phyloP scores from a whole-genome alignment of 2,113 vertebrate species.

The Malurus melanocephalus region DNA sequence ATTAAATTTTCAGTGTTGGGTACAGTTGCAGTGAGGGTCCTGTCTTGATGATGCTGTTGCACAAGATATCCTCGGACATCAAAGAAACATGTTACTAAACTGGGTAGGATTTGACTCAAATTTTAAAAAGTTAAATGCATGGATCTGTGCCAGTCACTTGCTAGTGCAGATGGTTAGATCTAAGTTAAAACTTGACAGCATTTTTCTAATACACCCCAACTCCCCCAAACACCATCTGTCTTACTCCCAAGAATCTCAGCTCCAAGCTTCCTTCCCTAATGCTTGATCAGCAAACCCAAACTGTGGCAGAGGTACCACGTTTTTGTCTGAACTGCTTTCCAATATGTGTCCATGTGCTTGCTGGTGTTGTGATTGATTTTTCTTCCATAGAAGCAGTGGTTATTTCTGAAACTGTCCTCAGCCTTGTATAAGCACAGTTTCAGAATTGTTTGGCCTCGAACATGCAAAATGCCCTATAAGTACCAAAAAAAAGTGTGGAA shows the following conservation, averaged over 20 bases:
- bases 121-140: slow-evolving; percentile 23
- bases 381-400: background rate
- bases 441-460: background rate
- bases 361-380: background rate
- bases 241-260: background rate
- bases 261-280: background rate
- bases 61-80: background rate
- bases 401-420: slow-evolving; percentile 29
- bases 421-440: background rate
- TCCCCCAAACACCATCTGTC: slow-evolving; percentile 48
- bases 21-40: slow-evolving; percentile 16
- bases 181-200: slow-evolving; percentile 41
- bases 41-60: slow-evolving; percentile 22
- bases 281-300: slow-evolving; percentile 2
- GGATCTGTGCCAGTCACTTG: slow-evolving; percentile 29
- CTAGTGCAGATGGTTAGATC: slow-evolving; percentile 44
- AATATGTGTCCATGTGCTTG: slow-evolving; percentile 15
- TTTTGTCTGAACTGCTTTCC: slow-evolving; percentile 13
- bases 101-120: slow-evolving; percentile 32
- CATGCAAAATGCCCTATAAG: background rate
- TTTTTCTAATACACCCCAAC: slow-evolving; percentile 39
- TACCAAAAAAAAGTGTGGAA: background rate
- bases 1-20: slow-evolving; percentile 8
- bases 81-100: slow-evolving; percentile 34
- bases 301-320: background rate